These are phyloP conservation scores for Brachionus sp. DNA, from an alignment of 1,140 invertebrate species.

Conservation along the genomic window DNA sequence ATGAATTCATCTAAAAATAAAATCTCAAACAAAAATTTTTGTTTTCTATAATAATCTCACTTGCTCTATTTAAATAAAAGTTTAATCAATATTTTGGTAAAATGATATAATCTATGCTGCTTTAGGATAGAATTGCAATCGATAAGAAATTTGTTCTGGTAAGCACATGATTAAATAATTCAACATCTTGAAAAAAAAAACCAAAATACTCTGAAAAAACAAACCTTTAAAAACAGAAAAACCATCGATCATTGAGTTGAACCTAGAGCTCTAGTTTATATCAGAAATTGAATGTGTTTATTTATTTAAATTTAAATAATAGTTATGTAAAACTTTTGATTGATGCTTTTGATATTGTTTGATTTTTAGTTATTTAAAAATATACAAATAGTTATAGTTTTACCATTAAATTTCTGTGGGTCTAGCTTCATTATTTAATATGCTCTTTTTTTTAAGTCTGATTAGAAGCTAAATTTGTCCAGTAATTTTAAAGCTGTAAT, in stretches of 20 bases:
- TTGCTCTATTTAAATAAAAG: background rate
- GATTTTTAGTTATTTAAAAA: background rate
- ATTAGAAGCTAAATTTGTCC: background rate
- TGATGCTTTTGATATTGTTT: background rate
- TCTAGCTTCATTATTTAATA: background rate
- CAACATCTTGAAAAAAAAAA: background rate
- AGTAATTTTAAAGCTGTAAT: background rate
- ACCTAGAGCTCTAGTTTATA: background rate
- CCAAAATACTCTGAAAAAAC: background rate
- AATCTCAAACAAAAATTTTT: background rate
- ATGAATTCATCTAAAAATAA: background rate
- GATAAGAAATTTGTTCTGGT: background rate
- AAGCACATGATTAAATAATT: background rate
- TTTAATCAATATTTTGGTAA: background rate
- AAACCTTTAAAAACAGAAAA: constrained; percentile 10
- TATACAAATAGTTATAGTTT: background rate
- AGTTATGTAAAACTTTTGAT: background rate
- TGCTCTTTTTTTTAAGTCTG: background rate
- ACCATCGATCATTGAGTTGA: background rate
- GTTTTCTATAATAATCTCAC: background rate
- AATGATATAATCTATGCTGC: background rate
- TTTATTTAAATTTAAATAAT: background rate
- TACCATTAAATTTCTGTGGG: background rate
- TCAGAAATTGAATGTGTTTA: background rate
- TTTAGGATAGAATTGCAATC: background rate